Evolutionary conservation across 2,113 vertebrate genomes (phyloP).

Genomic region (Setophaga petechia): DNA sequence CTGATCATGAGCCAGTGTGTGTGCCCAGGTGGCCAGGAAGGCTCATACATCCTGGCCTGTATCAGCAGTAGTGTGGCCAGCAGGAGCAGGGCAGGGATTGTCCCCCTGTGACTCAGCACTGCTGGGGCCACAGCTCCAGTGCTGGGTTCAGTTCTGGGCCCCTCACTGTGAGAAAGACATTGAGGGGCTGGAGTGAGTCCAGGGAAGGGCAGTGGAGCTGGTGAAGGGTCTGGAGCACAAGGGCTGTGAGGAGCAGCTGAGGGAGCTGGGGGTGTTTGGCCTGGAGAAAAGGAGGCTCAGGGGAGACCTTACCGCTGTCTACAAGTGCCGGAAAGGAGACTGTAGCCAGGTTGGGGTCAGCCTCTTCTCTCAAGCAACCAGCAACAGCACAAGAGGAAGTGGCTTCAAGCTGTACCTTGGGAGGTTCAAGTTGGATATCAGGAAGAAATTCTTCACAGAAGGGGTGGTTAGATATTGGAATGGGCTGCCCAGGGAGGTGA

Average conservation of each 20-base stretch:
- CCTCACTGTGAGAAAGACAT: neutral
- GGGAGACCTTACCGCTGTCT: fast-evolving
- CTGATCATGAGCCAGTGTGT: neutral
- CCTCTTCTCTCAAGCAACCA: neutral
- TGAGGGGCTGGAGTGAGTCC: neutral
- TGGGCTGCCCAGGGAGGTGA: neutral
- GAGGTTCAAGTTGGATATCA: neutral
- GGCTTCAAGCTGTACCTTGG: neutral
- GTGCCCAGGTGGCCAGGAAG: neutral
- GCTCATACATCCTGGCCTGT: neutral
- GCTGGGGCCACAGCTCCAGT: neutral
- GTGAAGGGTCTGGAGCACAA: neutral
- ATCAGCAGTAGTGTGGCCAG: neutral
- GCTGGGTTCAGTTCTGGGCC: neutral
- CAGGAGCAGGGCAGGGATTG: neutral
- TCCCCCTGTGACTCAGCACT: neutral
- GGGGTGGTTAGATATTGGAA: neutral
- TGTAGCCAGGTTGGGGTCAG: fast-evolving
- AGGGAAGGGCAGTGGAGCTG: neutral
- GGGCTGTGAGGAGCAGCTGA: neutral
- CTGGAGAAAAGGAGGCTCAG: neutral
- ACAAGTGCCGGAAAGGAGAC: neutral
- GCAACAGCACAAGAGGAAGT: neutral
- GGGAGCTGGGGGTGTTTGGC: neutral
- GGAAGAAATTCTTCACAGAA: neutral